These are phyloP conservation scores for Bujurquina vittata DNA, from an alignment of 2,113 vertebrate genomes.

Conservation along the genomic window DNA sequence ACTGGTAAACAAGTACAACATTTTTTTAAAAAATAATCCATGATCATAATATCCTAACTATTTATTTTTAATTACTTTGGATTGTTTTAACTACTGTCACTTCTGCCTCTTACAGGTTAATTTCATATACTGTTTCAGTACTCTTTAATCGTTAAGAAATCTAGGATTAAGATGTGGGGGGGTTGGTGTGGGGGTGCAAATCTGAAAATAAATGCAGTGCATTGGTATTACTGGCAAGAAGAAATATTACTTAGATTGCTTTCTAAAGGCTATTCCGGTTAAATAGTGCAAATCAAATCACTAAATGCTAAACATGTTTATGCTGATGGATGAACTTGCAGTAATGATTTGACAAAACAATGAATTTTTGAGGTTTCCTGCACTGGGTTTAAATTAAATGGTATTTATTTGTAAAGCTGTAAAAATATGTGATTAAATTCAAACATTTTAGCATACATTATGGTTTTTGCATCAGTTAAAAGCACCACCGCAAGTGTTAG, in stretches of 20 bases:
- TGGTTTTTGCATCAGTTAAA: slow-evolving; percentile 9
- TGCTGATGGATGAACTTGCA: not conserved
- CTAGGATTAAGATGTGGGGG: not conserved
- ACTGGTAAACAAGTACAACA: not conserved
- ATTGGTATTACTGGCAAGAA: not conserved
- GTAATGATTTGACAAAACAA: slow-evolving; percentile 5
- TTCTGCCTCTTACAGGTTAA: not conserved
- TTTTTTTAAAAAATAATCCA: not conserved
- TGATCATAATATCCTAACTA: not conserved
- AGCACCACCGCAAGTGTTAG: slow-evolving; percentile 20
- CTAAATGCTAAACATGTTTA: slow-evolving; percentile 10
- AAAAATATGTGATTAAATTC: slow-evolving; percentile 23
- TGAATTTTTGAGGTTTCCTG: slow-evolving; percentile 21
- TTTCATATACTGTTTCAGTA: not conserved
- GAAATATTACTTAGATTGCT: not conserved
- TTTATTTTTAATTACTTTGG: not conserved
- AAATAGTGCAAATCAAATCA: slow-evolving; percentile 30
- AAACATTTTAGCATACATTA: slow-evolving; percentile 4
- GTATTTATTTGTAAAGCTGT: slow-evolving; percentile 31
- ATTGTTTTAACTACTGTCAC: not conserved
- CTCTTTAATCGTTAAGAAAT: not conserved
- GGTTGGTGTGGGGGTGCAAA: not conserved
- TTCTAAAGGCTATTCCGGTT: not conserved
- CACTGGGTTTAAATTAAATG: slow-evolving; percentile 11
- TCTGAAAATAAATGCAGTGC: not conserved